These are phyloP conservation scores for Ctenosaura bakeri DNA, from an alignment of 2,797 vertebrate species.

Conservation along the genomic window DNA sequence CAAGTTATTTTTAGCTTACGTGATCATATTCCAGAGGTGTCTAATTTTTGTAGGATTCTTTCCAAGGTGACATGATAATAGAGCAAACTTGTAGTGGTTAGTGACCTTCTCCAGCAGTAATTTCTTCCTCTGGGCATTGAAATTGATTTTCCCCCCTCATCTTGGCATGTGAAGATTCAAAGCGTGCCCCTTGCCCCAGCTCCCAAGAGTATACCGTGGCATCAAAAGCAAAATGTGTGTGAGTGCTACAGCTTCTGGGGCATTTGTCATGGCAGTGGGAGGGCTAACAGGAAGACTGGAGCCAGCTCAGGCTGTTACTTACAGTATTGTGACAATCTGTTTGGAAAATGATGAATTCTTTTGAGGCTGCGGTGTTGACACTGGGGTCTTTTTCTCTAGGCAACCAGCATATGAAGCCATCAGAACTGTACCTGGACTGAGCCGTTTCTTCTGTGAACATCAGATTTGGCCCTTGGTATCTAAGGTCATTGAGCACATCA, in stretches of 20 bases:
- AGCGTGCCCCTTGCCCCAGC: constrained; percentile 66
- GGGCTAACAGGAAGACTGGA: constrained; percentile 16
- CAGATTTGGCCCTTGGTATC: neutral
- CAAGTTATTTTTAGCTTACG: constrained; percentile 54
- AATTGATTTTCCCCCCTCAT: constrained; percentile 77
- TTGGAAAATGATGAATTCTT: constrained; percentile 32
- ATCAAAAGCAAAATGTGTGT: constrained; percentile 16
- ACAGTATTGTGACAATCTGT: neutral
- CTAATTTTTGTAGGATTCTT: constrained; percentile 65
- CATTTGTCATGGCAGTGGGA: constrained; percentile 7
- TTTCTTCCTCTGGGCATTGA: constrained; percentile 74
- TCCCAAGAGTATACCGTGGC: constrained; percentile 61
- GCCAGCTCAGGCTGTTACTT: constrained; percentile 37
- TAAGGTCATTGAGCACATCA: no score
- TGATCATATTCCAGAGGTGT: constrained; percentile 36
- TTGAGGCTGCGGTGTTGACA: neutral
- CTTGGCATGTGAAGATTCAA: constrained; percentile 66
- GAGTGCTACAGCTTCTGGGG: constrained; percentile 42
- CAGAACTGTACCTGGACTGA: neutral
- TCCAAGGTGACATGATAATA: constrained; percentile 53
- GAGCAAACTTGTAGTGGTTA: constrained; percentile 54
- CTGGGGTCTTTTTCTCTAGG: constrained; percentile 3
- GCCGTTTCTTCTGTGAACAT: neutral
- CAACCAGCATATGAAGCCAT: neutral
- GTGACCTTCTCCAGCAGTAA: constrained; percentile 73